These are phyloP conservation scores for Podocnemis expansa DNA, from an alignment of 2,113 vertebrate genomes.

Conservation along the genomic window DNA sequence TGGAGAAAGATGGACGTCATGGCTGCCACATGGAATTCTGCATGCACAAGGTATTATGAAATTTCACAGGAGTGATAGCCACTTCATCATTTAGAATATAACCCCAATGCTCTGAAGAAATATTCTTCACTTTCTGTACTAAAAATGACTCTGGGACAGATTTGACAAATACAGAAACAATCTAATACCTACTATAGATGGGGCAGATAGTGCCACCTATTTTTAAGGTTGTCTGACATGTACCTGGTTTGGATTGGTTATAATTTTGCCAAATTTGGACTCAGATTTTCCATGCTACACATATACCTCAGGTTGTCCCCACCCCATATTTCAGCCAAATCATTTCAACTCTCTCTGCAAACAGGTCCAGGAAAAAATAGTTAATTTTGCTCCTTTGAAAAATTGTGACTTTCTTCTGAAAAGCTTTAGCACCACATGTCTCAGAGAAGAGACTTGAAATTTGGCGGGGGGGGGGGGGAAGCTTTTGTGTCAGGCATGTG, in stretches of 20 bases:
- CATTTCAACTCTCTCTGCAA: too few species aligned
- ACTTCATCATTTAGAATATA: neutral
- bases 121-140: neutral
- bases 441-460: too few species aligned
- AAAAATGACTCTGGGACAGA: neutral
- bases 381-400: neutral
- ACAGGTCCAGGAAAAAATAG: neutral
- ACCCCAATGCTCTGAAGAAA: neutral
- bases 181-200: neutral
- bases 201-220: neutral
- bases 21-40: neutral
- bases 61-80: neutral
- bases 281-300: neutral
- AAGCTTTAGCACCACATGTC: neutral
- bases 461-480: neutral
- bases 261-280: neutral
- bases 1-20: neutral
- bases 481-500: neutral
- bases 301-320: neutral
- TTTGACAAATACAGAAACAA: neutral
- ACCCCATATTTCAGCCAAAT: too few species aligned
- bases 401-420: too few species aligned
- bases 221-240: neutral
- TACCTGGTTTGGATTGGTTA: neutral
- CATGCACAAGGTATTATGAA: neutral